Base-by-base conservation (phyloP, 2,797 vertebrate species). In the Gadopsis bispinosus region DNA sequence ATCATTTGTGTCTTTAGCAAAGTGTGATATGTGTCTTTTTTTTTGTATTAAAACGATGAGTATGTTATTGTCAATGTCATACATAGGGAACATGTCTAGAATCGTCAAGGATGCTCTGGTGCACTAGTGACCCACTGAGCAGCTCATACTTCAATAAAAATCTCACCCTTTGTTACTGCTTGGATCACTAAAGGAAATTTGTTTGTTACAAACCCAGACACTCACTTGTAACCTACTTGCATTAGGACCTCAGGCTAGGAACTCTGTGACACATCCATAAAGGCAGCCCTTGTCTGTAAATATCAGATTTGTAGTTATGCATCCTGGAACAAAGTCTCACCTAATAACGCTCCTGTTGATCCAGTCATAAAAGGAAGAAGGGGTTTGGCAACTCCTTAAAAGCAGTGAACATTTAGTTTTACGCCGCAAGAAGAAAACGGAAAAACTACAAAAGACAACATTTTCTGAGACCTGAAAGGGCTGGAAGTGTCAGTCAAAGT, bases 261-360 rank as follows among this genome's bases (percentile, higher is more conserved):
- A 39, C 29, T 58, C 41, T 58, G 55, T 74, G 53, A 72, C 74
- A 69, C 47, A 35, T 43, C 45, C 68, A 55, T 53, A 48, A 60
- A 75, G 33, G 60, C 65, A 61, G 41, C n/a, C 12, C 33, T 20
- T 58, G 22, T 65, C 61, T 62, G 66, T 51, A 60, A 61, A 51
- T 39, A 66, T 71, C 47, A 60, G 43, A 51, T 69, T 56, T 71
- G 22, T 65, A 12, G 35, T 66, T 70, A 17, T 73, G 61, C 51
- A 54, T 73, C 3, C 11, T 22, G 29, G 67, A 64, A 69, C 41
- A 67, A 77, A 31, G 47, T 29, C 19, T 58, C 29, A 41, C 54
- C 50, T 51, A 26, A 61, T 55, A 19, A 71, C 37, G 51, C 20
- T 61, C 6, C 45, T 20, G 61, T 60, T 64, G 14, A 60, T 71